phyloP scores from a whole-genome alignment of 2,797 vertebrate species.

The Sciurus vulgaris region DNA sequence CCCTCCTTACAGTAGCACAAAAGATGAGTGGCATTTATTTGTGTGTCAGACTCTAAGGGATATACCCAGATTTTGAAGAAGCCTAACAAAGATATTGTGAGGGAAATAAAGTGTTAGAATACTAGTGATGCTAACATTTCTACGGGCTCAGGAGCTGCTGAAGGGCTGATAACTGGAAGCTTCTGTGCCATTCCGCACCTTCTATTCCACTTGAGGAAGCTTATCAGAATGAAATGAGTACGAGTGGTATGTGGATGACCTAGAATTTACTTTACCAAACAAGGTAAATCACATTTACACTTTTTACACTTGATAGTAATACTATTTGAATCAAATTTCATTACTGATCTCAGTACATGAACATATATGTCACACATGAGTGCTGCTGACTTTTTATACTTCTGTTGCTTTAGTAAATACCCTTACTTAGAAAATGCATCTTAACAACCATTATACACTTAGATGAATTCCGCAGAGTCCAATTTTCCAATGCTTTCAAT shows the following conservation, averaged over 20 bases:
- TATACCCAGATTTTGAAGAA: conserved; percentile 28
- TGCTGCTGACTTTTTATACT: conserved; percentile 29
- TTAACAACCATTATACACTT: neutral
- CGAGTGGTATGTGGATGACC: neutral
- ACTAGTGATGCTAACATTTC: neutral
- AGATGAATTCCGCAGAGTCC: neutral
- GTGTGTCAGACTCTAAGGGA: conserved; percentile 23
- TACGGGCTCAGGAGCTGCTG: neutral
- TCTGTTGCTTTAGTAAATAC: neutral
- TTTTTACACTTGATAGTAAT: conserved; percentile 33
- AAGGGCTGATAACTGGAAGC: neutral
- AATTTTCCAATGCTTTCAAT: conserved; percentile 47
- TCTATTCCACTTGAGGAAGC: neutral
- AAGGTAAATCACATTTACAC: neutral
- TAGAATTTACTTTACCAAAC: neutral
- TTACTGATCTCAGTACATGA: conserved; percentile 9
- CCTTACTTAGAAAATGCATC: conserved; percentile 45
- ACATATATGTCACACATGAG: neutral
- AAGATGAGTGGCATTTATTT: conserved; percentile 13
- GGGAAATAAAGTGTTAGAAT: conserved; percentile 23
- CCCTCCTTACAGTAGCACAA: neutral
- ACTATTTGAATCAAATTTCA: conserved; percentile 39
- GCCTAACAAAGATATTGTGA: neutral
- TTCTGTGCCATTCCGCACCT: neutral
- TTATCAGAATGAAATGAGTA: neutral